These are phyloP conservation scores for Nomada lathburiana DNA, from an alignment of 2,888 invertebrate species.

Conservation along the genomic window DNA sequence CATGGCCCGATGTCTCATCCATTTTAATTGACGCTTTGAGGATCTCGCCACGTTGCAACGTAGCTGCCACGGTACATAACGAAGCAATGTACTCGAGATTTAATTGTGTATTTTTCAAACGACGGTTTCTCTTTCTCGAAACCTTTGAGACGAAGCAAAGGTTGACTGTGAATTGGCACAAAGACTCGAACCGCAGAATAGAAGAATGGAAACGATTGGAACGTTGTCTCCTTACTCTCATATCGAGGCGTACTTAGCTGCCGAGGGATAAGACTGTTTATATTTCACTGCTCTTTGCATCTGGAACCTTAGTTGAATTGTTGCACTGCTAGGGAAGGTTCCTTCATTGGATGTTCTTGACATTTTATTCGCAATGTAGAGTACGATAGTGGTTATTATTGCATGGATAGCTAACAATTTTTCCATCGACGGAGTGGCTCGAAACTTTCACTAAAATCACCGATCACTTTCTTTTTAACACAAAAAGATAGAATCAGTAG, in stretches of 20 bases:
- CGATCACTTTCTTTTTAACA: too few relatives aligned
- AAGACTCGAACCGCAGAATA: not conserved
- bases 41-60: slow-evolving; percentile 17
- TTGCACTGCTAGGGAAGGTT: not conserved
- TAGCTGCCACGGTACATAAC: slow-evolving; percentile 41
- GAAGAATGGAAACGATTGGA: not conserved
- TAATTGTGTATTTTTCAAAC: slow-evolving; percentile 43
- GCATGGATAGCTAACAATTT: too few relatives aligned
- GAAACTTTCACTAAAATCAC: too few relatives aligned
- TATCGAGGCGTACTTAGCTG: not conserved
- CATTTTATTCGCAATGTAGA: not conserved
- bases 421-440: too few relatives aligned
- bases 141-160: not conserved
- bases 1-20: slow-evolving; percentile 57
- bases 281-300: not conserved
- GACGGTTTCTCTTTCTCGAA: not conserved
- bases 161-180: slow-evolving; percentile 33
- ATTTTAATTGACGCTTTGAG: slow-evolving; percentile 66
- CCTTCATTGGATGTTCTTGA: not conserved
- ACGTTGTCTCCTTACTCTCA: not conserved
- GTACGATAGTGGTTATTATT: too few relatives aligned
- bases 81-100: slow-evolving; percentile 51
- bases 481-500: too few relatives aligned
- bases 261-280: not conserved
- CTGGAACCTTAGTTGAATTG: not conserved